Base-by-base conservation (phyloP, 1,140 invertebrate genomes). In the Hyles euphorbiae region DNA sequence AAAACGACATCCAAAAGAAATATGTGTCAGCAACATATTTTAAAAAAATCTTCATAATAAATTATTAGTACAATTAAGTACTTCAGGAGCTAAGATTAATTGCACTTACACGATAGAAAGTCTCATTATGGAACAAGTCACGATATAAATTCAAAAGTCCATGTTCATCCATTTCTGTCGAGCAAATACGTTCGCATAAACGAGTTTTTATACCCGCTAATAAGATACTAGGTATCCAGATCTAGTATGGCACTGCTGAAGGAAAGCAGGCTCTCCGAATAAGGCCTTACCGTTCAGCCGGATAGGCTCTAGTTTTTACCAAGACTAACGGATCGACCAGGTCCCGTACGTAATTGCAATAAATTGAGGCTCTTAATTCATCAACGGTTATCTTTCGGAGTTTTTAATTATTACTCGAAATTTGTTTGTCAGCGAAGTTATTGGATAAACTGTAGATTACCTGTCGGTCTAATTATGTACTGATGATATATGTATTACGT, bases 291-390 rank as follows among this genome's bases (percentile, higher is more conserved):
- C 67, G 69, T 72, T 71, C 32, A 58, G 61, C 65, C 63, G 63
- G 56, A 61, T 44, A 56, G 59, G 58, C 46, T 59, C 65, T 56
- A 66, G 67, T 77, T 80, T 76, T 80, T 80, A 58, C 68, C 36
- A 11, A 51, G 2, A 9, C 58, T 75, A 81, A 81, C 78, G 76
- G 76, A 54, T 60, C 49, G 36, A 54, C 58, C 56, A 63, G 65
- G 54, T 62, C 52, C 59, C 62, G 65, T 74, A 66, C 70, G 72
- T 76, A 80, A 80, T 75, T 80, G 72, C 70, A 73, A 74, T 78
- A 75, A 72, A 74, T 78, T 67, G 60, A 67, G 63, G 61, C 72
- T 46, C 56, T 58, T 74, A 70, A 76, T 70, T 68, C 64, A 52
- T 59, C 46, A 55, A 22, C 22, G 22, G 22, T 22, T 22, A 22